Conservation (phyloP, 2,113 vertebrate genomes). For the Ochotona curzoniae region DNA sequence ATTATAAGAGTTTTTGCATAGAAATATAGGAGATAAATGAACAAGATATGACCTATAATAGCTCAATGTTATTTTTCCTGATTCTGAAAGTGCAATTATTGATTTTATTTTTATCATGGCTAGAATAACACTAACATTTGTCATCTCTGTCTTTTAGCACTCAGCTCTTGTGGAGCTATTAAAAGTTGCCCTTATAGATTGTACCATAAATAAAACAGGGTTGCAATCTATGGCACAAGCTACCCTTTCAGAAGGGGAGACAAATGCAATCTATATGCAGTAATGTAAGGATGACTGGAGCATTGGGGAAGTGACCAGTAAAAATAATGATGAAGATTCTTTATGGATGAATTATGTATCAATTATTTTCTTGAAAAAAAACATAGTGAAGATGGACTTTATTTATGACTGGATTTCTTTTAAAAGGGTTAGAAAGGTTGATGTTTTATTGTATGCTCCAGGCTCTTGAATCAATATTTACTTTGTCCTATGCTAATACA, state of each 20-base stretch:
- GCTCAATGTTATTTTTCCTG: slow-evolving; percentile 80
- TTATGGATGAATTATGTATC: slow-evolving; percentile 88
- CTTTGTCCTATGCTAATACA: slow-evolving; percentile 89
- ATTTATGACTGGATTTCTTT: slow-evolving; percentile 88
- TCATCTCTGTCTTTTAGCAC: slow-evolving; percentile 86
- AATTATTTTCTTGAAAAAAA: slow-evolving; percentile 87
- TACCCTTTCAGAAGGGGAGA: slow-evolving; percentile 72
- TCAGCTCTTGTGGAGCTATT: slow-evolving; percentile 78
- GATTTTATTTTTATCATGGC: slow-evolving; percentile 87
- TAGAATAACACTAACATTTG: slow-evolving; percentile 86
- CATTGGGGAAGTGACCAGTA: slow-evolving; percentile 74
- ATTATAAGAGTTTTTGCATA: slow-evolving; percentile 21
- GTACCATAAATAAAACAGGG: slow-evolving; percentile 84
- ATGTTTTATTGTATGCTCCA: slow-evolving; percentile 86
- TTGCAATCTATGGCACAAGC: slow-evolving; percentile 57
- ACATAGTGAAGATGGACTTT: slow-evolving; percentile 83
- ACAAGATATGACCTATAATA: slow-evolving; percentile 78
- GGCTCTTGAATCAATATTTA: slow-evolving; percentile 92
- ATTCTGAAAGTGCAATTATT: slow-evolving; percentile 85
- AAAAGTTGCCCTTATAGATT: slow-evolving; percentile 82
- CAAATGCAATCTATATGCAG: slow-evolving; percentile 60
- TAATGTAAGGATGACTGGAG: slow-evolving; percentile 63
- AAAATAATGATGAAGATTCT: slow-evolving; percentile 81
- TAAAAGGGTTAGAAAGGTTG: slow-evolving; percentile 90
- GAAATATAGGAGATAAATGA: slow-evolving; percentile 83